Evolutionary conservation across 1,140 invertebrate genomes (phyloP), one percentile per base, ranked within the genome.

Genomic region (Hyles vespertilio): DNA sequence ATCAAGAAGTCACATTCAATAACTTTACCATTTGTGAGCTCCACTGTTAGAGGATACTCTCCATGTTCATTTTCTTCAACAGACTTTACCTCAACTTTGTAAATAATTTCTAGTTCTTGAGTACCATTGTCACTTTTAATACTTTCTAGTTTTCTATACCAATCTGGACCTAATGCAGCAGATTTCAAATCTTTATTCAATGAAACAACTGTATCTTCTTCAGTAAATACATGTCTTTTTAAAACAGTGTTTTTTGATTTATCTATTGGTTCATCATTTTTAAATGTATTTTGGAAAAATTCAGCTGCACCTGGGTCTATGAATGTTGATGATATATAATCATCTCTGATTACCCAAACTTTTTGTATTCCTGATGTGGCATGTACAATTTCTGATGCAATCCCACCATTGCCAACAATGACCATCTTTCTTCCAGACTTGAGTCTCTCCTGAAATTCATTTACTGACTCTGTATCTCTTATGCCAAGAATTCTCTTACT

Each of bases 341-440:
- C 92, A 90, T 99, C 96, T 84, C 97, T 98, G 8, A 99, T 94
- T 0, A 95, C 93, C 98, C 98, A 99, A 40, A 98, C 89, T 32
- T 99, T 93, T 74, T 98, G 93, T 55, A 97, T 92, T 22, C 94
- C 93, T 80, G 93, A 90, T 11, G 98, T 92, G 79, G 98, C 96
- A 84, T 98, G 94, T 59, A 97, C 94, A 67, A 99, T 89, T 91
- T 99, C 98, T 55, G 97, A 98, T 32, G 98, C 98, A 72, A 99
- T 99, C 5, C 98, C 98, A 43, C 98, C 98, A 91, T 99, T 99
- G 32, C 98, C 98, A 50, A 99, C 91, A 51, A 99, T 91, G 0
- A 96, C 77, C 67, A 99, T 92, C 89, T 92, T 92, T 66, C 90
- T 92, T 0, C 96, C 92, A 61, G 89, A 80, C 53, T 84, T 84